phyloP scores from a whole-genome alignment of 2,888 invertebrate genomes.

The Laothoe populi region DNA sequence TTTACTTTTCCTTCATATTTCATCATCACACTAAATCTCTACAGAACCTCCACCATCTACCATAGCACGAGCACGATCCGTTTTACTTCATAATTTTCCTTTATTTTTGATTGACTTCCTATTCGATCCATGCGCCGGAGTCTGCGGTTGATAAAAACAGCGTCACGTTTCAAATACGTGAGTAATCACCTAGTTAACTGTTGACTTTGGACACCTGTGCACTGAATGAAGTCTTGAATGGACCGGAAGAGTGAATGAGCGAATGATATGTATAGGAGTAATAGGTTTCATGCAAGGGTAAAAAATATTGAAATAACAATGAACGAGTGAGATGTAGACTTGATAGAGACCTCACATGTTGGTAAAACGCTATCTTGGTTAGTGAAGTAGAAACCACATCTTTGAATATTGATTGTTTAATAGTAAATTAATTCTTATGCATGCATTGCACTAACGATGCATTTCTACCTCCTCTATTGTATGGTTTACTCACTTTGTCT shows the following conservation, averaged over 20 bases:
- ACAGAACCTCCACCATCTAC: conserved; percentile 24
- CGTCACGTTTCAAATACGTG: conserved; percentile 68
- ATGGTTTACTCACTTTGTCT: too few relatives aligned
- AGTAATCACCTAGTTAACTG: conserved; percentile 73
- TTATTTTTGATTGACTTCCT: conserved; percentile 44
- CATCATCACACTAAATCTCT: conserved; percentile 5
- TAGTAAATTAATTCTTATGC: too few relatives aligned
- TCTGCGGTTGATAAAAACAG: conserved; percentile 44
- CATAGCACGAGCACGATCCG: conserved; percentile 23
- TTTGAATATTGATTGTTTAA: too few relatives aligned
- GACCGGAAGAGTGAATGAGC: conserved; percentile 22
- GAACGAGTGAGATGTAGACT: neutral
- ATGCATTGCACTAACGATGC: too few relatives aligned
- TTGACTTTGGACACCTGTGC: conserved; percentile 65
- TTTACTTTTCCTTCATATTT: too few relatives aligned
- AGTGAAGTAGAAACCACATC: too few relatives aligned
- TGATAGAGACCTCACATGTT: neutral
- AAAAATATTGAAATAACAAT: neutral
- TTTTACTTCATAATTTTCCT: conserved; percentile 37
- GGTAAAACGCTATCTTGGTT: neutral
- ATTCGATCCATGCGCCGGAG: conserved; percentile 42
- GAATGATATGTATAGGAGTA: neutral
- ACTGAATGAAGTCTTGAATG: conserved; percentile 35
- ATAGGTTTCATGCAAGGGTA: neutral
- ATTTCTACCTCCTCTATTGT: too few relatives aligned